Percentiles rank a stretch among this genome's conserved stretches.
Conservation (phyloP, 2,113 vertebrate genomes). For the Tyto alba region DNA sequence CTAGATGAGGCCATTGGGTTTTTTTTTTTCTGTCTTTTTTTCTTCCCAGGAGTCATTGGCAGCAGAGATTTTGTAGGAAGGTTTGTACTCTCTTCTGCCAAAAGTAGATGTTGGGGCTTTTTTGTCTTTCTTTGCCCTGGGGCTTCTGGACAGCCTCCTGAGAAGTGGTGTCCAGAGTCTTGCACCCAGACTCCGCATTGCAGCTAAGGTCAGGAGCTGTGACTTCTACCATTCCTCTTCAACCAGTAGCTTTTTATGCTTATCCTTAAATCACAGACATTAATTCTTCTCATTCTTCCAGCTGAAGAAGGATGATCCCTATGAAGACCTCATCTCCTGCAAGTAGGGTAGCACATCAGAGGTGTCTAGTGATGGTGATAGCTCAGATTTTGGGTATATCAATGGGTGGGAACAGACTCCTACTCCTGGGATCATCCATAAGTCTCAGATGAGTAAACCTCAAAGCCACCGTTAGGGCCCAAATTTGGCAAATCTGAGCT, state of each 20-base stretch:
- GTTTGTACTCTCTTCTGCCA: background rate
- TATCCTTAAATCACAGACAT: background rate
- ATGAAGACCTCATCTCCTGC: background rate
- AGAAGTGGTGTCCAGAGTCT: background rate
- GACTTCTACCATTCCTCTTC: background rate
- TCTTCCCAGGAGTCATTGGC: background rate
- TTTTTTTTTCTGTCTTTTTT: background rate
- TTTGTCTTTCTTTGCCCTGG: background rate
- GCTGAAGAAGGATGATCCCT: background rate
- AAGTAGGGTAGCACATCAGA: too few species aligned
- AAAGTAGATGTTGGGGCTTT: background rate
- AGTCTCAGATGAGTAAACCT: background rate
- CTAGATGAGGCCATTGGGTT: background rate
- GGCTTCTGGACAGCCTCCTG: background rate
- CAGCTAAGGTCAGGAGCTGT: background rate
- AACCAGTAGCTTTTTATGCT: background rate
- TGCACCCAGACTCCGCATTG: background rate
- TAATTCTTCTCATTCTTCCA: background rate
- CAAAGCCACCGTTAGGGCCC: background rate
- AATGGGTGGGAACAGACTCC: background rate
- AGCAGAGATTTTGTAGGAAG: background rate
- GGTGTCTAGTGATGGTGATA: background rate
- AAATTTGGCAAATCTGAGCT: background rate
- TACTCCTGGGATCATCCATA: rapidly evolving
- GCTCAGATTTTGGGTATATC: background rate